phyloP scores from a whole-genome alignment of 2,113 vertebrate species.

The Hypanus sabinus region DNA sequence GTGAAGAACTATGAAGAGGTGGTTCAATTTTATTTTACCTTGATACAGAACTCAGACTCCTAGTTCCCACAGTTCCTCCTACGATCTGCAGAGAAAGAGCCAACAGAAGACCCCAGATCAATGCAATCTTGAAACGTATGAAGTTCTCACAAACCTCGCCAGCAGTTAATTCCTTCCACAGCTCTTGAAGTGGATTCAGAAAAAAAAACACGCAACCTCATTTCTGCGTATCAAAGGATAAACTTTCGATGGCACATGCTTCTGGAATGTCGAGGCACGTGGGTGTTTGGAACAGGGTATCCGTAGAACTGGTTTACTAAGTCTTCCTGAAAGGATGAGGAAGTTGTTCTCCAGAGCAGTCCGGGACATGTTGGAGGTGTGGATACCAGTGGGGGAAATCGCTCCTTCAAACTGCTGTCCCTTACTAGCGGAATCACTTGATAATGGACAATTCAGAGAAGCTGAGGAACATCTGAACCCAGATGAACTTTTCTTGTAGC shows the following conservation, averaged over 20 bases:
- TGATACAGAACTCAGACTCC: slow-evolving; percentile 81
- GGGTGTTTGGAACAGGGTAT: not conserved
- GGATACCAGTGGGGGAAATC: not conserved
- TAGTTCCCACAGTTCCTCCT: slow-evolving; percentile 54
- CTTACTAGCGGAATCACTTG: not conserved
- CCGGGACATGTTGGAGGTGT: not conserved
- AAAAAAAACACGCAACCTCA: not conserved
- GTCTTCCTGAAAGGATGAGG: no score
- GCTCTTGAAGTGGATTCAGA: not conserved
- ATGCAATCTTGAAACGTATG: not conserved
- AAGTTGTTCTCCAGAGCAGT: not conserved
- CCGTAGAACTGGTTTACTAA: not conserved
- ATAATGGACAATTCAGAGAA: not conserved
- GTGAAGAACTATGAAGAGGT: slow-evolving; percentile 68
- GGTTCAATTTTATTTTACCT: slow-evolving; percentile 70
- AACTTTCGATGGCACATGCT: no score
- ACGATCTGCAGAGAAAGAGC: slow-evolving; percentile 62
- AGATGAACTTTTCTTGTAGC: not conserved
- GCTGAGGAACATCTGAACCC: not conserved
- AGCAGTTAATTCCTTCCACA: not conserved
- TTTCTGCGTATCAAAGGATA: not conserved
- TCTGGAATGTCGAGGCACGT: not conserved
- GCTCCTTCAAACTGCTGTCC: not conserved
- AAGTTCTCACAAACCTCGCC: not conserved
- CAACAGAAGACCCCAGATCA: not conserved